Evolutionary conservation across 2,888 invertebrate species (phyloP), one percentile per base, ranked within the genome.

Genomic region (Thyatira batis): DNA sequence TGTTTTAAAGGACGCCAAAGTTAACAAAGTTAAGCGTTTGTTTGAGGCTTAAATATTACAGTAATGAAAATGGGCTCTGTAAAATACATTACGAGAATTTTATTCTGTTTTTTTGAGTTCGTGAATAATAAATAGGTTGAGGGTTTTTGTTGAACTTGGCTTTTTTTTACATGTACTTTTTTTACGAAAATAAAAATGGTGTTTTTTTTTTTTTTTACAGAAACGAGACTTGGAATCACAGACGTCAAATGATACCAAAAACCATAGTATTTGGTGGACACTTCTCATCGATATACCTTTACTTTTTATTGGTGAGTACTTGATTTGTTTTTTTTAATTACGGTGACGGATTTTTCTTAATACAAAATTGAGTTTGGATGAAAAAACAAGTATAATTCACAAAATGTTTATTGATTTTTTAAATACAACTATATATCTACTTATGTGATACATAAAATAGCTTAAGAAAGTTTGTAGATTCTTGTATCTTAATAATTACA

Each of bases 201-300:
- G 10, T 27, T 52, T 50, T 48, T 39, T 45, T 27, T 27, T 45
- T 65, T 79, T 68, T 68, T 86, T 82, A 1, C 84, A 90, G 90
- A 84, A 81, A 69, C 70, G 76, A 58, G 89, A 90, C 33, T 53
- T 85, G 45, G 90, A 88, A 52, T 76, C 82, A 0, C 87, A 87
- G 50, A 66, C 70, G 0, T 27, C 69, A 8, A 64, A 62, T n/a
- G 55, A 60, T 8, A 49, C 59, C 0, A 63, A 53, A 5, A 57
- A 60, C 21, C 70, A 73, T 33, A 78, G 75, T 25, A 30, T 79
- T 3, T 80, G 79, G 68, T 89, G 88, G 87, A 75, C 63, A 0
- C 10, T 88, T 0, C 68, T 69, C 1, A 45, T 85, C 0, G 89
- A 90, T 50, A 6, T 86, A 3, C 87, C 89, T 8, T 61, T 90